Percentiles rank a stretch among this genome's conserved stretches.
These are phyloP conservation scores for Cirrhinus molitorella DNA, from an alignment of 2,797 vertebrate genomes.

Conservation along the genomic window DNA sequence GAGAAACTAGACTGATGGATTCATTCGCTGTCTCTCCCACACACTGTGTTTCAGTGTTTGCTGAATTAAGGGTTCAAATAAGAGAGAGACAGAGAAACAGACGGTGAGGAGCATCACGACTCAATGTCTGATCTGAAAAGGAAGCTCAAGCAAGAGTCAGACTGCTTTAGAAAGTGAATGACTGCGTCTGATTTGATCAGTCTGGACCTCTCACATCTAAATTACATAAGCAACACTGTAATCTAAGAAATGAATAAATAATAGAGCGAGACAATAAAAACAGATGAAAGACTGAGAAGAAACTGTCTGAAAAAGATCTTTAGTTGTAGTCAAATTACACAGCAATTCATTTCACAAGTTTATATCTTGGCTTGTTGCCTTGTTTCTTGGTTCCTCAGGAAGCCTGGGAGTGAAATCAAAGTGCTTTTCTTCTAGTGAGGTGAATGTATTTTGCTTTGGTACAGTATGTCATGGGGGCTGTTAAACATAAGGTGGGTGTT, in stretches of 20 bases:
- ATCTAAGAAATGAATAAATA: conserved; percentile 62
- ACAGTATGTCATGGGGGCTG: neutral
- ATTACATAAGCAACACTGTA: conserved; percentile 67
- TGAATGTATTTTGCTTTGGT: neutral
- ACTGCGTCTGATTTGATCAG: conserved; percentile 78
- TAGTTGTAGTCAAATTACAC: neutral
- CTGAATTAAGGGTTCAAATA: conserved; percentile 28
- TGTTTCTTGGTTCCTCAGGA: conserved; percentile 3
- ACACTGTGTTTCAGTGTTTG: conserved; percentile 24
- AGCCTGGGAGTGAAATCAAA: neutral
- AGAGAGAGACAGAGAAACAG: conserved; percentile 38
- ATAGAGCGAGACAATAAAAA: conserved; percentile 64
- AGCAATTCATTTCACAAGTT: neutral
- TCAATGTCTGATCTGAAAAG: conserved; percentile 80
- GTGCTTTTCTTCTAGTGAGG: neutral
- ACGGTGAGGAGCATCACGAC: conserved; percentile 62
- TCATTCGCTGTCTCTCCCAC: conserved; percentile 4
- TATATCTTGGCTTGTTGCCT: neutral
- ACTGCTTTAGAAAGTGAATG: conserved; percentile 78
- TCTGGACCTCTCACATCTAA: conserved; percentile 70
- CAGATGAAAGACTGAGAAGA: conserved; percentile 26
- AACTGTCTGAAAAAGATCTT: neutral
- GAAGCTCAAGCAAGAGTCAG: conserved; percentile 71
- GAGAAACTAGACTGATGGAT: conserved; percentile 14
- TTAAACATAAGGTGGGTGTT: neutral